These are phyloP conservation scores for Ceyx melanurus DNA, from an alignment of 2,113 vertebrate species.

Conservation along the genomic window DNA sequence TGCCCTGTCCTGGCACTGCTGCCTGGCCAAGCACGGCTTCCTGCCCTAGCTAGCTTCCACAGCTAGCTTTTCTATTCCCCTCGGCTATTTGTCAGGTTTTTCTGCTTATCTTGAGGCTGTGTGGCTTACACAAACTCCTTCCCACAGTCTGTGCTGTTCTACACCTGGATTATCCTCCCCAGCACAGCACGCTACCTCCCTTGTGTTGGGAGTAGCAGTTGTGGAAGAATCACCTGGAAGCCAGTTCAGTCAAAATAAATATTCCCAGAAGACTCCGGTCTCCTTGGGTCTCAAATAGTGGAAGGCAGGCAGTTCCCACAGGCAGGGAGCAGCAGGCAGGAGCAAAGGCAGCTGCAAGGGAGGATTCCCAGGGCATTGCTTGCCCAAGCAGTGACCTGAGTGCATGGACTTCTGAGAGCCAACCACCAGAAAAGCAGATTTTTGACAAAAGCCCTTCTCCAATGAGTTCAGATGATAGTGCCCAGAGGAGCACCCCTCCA, in stretches of 20 bases:
- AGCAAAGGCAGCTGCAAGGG: not conserved
- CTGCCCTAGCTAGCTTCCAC: not conserved
- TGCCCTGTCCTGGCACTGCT: not conserved
- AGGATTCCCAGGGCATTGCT: not conserved
- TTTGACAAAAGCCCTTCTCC: not conserved
- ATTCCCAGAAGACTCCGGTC: not conserved
- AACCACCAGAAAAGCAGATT: not conserved
- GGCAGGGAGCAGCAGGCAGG: not conserved
- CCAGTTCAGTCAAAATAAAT: not conserved
- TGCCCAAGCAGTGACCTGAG: not conserved
- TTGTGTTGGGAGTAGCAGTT: not conserved
- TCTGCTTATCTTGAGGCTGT: not conserved
- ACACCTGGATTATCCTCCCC: not conserved
- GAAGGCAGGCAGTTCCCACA: not conserved
- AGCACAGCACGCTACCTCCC: not conserved
- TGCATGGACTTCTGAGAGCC: conserved; percentile 37
- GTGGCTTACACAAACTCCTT: not conserved
- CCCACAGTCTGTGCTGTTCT: not conserved
- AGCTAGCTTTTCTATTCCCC: not conserved
- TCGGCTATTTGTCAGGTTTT: not conserved
- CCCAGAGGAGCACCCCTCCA: not conserved
- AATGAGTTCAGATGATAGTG: not conserved
- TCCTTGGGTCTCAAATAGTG: not conserved
- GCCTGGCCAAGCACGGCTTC: not conserved
- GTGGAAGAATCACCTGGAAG: not conserved